These are phyloP conservation scores for Catocala fraxini DNA, from an alignment of 2,888 invertebrate genomes.

Conservation along the genomic window DNA sequence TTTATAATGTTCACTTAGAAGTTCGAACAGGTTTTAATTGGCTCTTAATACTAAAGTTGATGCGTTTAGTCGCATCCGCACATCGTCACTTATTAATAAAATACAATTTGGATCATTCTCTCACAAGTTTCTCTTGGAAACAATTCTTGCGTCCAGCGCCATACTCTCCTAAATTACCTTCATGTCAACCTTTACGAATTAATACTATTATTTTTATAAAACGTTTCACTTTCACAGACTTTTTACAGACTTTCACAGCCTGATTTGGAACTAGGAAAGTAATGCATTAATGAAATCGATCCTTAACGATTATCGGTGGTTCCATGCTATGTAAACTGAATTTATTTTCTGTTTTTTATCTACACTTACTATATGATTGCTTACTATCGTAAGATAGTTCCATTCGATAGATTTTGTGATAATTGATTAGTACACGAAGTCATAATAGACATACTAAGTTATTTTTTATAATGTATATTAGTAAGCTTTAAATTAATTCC, in stretches of 20 bases:
- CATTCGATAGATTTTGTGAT: background rate
- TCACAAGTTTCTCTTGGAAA: slow-evolving; percentile 54
- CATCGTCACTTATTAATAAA: slow-evolving; percentile 28
- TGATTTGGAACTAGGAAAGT: slow-evolving; percentile 55
- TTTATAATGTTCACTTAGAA: slow-evolving; percentile 26
- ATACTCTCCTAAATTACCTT: slow-evolving; percentile 33
- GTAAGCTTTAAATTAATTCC: slow-evolving; percentile 6
- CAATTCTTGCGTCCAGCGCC: slow-evolving; percentile 75
- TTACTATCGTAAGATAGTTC: slow-evolving; percentile 1
- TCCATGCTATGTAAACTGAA: slow-evolving; percentile 44
- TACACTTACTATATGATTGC: background rate
- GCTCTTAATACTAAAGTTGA: slow-evolving; percentile 31
- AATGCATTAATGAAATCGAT: slow-evolving; percentile 53
- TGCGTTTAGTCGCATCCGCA: slow-evolving; percentile 28
- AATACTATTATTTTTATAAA: slow-evolving; percentile 38
- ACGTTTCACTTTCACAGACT: too few species aligned
- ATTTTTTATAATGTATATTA: background rate
- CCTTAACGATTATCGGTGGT: slow-evolving; percentile 45
- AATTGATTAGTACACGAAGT: slow-evolving; percentile 8
- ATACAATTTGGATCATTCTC: slow-evolving; percentile 51
- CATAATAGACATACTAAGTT: background rate
- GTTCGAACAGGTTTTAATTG: slow-evolving; percentile 29
- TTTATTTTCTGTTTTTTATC: slow-evolving; percentile 3
- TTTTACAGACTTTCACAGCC: slow-evolving; percentile 74
- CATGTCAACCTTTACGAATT: slow-evolving; percentile 31